Evolutionary conservation across 2,113 vertebrate species (phyloP), one percentile per base, ranked within the genome.

Genomic region (Gorilla gorilla): DNA sequence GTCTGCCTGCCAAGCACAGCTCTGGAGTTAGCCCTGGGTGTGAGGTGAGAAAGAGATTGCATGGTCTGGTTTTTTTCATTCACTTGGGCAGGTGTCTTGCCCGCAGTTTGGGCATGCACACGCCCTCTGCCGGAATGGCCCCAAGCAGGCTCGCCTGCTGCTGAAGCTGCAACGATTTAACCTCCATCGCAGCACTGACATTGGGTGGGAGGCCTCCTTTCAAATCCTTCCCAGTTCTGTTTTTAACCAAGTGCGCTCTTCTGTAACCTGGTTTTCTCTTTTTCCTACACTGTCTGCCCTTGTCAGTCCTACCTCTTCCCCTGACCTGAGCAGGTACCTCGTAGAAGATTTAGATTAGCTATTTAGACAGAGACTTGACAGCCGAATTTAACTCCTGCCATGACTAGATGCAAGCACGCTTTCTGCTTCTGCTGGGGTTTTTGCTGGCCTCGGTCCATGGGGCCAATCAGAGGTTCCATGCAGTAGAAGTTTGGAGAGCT

Each of bases 1-100:
- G 99, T 99, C 99, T 99, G 99, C 99, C 99, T 99, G 99, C 99
- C 99, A 99, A 99, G 99, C 99, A 98, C 99, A 99, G 99, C 99
- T 99, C 98, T 99, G 99, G 99, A 99, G 99, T 99, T 99, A 99
- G 99, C 99, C 99, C 98, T 99, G 99, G 99, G 99, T 99, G 99
- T 99, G 99, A 99, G 99, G 99, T 99, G 99, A 99, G 99, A 99
- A 99, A 99, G 99, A 99, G 98, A 99, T 99, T 99, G 99, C 99
- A 99, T 99, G 99, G 99, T 99, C 99, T 99, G 99, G 99, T 99
- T 98, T 97, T 98, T 98, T 98, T 98, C 98, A 98, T 98, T 98
- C 98, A 98, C 98, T 98, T 96, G 98, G 98, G 98, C 98, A 99
- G 98, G 98, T 97, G 97, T 98, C 98, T 98, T 81, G 98, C 98